Evolutionary conservation across 37 sponge, comb jelly and placozoan genomes (phyloP), one percentile per base, ranked within the genome.

Genomic region (Trichoplax adhaerens): DNA sequence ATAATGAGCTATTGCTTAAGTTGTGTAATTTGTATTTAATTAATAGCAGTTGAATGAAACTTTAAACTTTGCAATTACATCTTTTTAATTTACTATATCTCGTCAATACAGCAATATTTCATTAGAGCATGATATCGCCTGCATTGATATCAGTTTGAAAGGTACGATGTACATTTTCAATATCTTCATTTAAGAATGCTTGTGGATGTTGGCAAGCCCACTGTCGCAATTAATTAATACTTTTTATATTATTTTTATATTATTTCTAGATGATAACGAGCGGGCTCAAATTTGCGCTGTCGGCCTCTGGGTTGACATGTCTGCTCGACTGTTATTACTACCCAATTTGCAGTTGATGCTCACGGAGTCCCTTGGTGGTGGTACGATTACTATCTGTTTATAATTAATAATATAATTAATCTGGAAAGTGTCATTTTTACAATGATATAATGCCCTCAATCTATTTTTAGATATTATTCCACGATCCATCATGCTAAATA

Each of bases 231-330:
- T 29, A 29, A 29, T 29, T 29, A 29, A 29, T 29, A 29, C 29
- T 29, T 29, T 29, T 29, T 29, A 29, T 29, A 29, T 60, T 60
- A 12, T 12, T 60, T n/a, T 79, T 55, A 84, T 85, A 0, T 74
- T 91, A 57, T 75, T 68, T 0, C 58, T 53, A 3, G 76, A 70
- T 52, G 57, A 48, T 2, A 61, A 8, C 12, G 69, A 54, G 29
- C 75, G 54, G 55, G 67, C 77, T 53, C 68, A 81, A 49, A 52
- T 88, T 49, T 83, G 87, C 74, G 86, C 86, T 54, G 56, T 95
- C n/a, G 91, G 88, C 0, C 77, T 90, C 53, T 95, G 97, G 97
- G 83, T 84, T 5, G 88, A 87, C 55, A 83, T 86, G 12, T 80
- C 91, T 3, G 88, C 87, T 4, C 70, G 79, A 2, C 46, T 95